Percentiles rank a stretch among this genome's conserved stretches.
Evolutionary conservation across 1,140 invertebrate species (phyloP).

Genomic region (Olivierus martensii): DNA sequence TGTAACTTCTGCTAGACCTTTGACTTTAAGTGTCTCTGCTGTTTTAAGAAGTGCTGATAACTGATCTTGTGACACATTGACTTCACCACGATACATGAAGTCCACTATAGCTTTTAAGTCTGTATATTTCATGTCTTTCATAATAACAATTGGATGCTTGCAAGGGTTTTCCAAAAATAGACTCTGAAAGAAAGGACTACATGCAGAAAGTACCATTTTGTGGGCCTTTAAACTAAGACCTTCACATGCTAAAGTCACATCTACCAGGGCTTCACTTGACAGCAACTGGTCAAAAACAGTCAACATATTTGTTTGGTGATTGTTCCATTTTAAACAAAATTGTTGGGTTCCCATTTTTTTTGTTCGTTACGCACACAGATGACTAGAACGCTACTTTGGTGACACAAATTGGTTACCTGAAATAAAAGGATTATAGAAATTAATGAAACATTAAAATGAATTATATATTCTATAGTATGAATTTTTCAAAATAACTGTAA

Average conservation of each 20-base stretch:
- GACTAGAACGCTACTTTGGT: no score
- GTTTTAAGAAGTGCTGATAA: constrained; percentile 60
- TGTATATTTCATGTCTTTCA: constrained; percentile 64
- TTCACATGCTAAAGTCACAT: constrained; percentile 72
- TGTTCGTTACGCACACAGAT: no score
- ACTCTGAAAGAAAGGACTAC: constrained; percentile 71
- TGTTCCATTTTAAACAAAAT: constrained; percentile 88
- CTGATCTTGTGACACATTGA: constrained; percentile 72
- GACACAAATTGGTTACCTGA: no score
- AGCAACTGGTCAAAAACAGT: constrained; percentile 81
- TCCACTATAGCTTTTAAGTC: constrained; percentile 77
- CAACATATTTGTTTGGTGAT: constrained; percentile 80
- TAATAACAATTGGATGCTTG: constrained; percentile 65
- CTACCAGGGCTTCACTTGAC: constrained; percentile 59
- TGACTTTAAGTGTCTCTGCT: constrained; percentile 69
- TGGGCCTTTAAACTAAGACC: constrained; percentile 58
- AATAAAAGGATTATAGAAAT: no score
- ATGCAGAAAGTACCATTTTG: constrained; percentile 75
- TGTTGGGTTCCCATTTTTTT: constrained; percentile 42
- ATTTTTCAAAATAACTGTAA: no score
- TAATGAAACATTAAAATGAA: no score
- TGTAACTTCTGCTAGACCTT: constrained; percentile 59
- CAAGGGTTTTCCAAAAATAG: constrained; percentile 62
- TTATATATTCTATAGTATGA: no score
- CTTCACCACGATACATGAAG: constrained; percentile 85